Evolutionary conservation across 2,113 vertebrate genomes (phyloP).

Genomic region (Zeus faber): DNA sequence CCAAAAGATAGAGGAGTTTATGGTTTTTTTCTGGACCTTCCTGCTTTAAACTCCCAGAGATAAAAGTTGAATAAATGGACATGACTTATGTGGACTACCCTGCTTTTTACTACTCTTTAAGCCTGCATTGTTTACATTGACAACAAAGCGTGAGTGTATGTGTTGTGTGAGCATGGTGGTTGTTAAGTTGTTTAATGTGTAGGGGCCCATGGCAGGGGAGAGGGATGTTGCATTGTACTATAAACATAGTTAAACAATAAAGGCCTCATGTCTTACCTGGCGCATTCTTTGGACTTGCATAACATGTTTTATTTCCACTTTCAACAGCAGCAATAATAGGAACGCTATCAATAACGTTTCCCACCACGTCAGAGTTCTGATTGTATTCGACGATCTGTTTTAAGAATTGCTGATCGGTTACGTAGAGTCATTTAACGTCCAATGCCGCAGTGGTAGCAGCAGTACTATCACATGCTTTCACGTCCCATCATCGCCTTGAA

Average conservation of each 20-base stretch:
- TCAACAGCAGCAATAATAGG: neutral
- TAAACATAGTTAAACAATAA: conserved; percentile 75
- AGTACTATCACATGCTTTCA: no score
- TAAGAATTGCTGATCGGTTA: no score
- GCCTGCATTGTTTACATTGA: conserved; percentile 78
- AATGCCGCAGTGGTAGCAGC: no score
- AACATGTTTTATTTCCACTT: neutral
- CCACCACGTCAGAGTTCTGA: no score
- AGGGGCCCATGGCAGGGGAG: conserved; percentile 35
- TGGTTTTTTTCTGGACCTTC: conserved; percentile 39
- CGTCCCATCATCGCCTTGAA: no score
- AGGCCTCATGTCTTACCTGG: conserved; percentile 66
- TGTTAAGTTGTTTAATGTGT: conserved; percentile 56
- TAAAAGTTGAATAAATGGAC: conserved; percentile 18
- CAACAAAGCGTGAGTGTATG: conserved; percentile 31
- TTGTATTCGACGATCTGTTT: no score
- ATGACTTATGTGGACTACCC: conserved; percentile 43
- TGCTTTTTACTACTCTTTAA: conserved; percentile 73
- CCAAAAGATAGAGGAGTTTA: conserved; percentile 29
- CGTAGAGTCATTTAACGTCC: no score
- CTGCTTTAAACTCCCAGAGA: conserved; percentile 32
- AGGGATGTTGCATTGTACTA: conserved; percentile 68
- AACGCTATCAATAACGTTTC: no score
- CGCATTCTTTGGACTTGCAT: neutral
- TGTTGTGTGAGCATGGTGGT: conserved; percentile 43